Base-by-base conservation (phyloP, 37 sponge, comb jelly and placozoan species). In the Haliclona indistincta region DNA sequence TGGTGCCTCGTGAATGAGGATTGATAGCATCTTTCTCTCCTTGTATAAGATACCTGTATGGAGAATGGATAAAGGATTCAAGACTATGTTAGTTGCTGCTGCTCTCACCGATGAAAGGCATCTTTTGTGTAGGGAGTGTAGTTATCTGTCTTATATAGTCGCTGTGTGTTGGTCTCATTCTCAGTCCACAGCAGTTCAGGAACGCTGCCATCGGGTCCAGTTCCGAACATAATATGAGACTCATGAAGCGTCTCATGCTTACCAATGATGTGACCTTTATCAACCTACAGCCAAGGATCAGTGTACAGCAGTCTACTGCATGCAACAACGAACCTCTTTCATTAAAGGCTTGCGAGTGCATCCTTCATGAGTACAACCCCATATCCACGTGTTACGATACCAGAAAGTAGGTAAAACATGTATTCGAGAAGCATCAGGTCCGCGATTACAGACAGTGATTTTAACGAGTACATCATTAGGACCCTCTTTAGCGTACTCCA, bases 351-450 rank as follows among this genome's bases (percentile, higher is more conserved):
- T 93, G 67, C 64, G 69, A 10, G 94, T 87, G 68, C 94, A 93
- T 5, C 97, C 97, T 69, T 96, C 97, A 55, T 94, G 95, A 34
- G 85, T 77, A 77, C 94, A 96, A 29, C 96, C 96, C 97, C 97
- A 96, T 56, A 93, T 86, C 97, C 97, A 96, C 45, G 94, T 93
- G 56, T 96, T 96, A 11, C 97, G 77, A 69, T 93, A 96, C 97
- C 97, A 96, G 29, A 96, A 88, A 11, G 95, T 93, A 4, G 97
- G 97, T 25, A 96, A 85, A n/a, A 96, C 75, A 52, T 93, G 94
- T 47, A 96, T 63, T 5, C 65, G 40, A 30, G 87, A 82, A 56
- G 82, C 60, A 43, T 83, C 83, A 2, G 76, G 53, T 7, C 88
- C 89, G 8, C 97, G 88, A 67, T 96, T 96, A 32, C 58, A 56